Percentiles rank a stretch among this genome's conserved stretches.
Conservation (phyloP, 2,888 invertebrate genomes). For the Andrena flavipes region DNA sequence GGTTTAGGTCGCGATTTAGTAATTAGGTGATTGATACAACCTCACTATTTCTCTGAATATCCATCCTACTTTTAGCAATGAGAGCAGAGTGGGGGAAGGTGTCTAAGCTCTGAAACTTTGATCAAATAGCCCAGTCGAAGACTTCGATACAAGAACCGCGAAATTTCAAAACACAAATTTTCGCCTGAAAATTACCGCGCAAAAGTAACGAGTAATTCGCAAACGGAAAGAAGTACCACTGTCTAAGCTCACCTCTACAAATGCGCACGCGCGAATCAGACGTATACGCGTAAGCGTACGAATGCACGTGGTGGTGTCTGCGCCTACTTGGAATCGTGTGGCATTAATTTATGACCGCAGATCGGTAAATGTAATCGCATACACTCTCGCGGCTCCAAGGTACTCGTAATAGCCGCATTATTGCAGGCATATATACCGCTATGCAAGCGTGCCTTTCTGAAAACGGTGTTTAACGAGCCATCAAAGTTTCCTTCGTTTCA, state of each 20-base stretch:
- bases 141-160: no score
- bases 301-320: conserved; percentile 6
- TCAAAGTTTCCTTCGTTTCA: background rate
- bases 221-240: conserved; percentile 17
- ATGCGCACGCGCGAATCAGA: background rate
- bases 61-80: no score
- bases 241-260: conserved; percentile 1
- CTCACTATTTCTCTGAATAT: no score
- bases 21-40: no score
- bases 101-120: no score
- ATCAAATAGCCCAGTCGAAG: no score
- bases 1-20: no score
- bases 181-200: background rate
- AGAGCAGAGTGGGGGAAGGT: no score
- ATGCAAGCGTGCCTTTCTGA: conserved; percentile 1
- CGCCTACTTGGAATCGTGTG: conserved; percentile 19
- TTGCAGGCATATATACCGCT: conserved; percentile 11
- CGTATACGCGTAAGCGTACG: background rate
- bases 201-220: background rate
- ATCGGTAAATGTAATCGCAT: conserved; percentile 28
- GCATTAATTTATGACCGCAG: conserved; percentile 31
- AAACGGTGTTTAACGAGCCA: conserved; percentile 8
- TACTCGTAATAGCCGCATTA: conserved; percentile 19
- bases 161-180: conserved; percentile 5
- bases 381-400: conserved; percentile 1